Conservation (phyloP, 1,140 invertebrate genomes). For the Apolygus lucorum region DNA sequence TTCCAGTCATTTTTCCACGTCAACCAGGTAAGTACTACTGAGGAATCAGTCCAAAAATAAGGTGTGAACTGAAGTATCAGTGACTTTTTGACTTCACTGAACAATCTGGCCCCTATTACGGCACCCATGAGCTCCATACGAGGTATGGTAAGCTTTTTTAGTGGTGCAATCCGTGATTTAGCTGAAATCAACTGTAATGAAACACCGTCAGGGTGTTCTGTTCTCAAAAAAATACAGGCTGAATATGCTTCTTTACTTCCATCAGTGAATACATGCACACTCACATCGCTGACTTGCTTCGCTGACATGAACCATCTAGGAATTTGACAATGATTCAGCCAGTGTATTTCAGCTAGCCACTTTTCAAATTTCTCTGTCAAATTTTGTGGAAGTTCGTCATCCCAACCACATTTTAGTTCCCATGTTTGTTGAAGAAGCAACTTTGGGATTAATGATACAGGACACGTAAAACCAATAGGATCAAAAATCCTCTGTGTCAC, state of each 20-base stretch:
- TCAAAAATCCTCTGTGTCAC: too few relatives aligned
- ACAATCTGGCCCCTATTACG: conserved; percentile 34
- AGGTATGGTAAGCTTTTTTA: conserved; percentile 36
- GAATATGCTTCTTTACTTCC: conserved; percentile 36
- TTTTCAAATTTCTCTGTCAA: too few relatives aligned
- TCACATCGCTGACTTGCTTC: neutral
- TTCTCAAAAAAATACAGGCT: conserved; percentile 32
- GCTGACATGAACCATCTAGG: neutral
- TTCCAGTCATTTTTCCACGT: conserved; percentile 33
- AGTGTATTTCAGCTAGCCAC: neutral
- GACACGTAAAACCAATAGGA: conserved; percentile 35
- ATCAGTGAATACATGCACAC: conserved; percentile 39
- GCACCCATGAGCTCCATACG: conserved; percentile 38
- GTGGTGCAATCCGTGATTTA: conserved; percentile 35
- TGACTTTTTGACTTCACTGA: conserved; percentile 23
- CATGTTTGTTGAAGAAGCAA: conserved; percentile 35
- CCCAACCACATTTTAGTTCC: conserved; percentile 31
- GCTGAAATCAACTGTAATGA: conserved; percentile 19
- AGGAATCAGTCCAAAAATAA: conserved; percentile 37
- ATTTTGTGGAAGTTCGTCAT: conserved; percentile 22
- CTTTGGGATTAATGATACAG: conserved; percentile 34
- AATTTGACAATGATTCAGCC: neutral
- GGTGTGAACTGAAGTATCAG: conserved; percentile 29
- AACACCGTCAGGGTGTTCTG: conserved; percentile 4
- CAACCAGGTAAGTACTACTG: conserved; percentile 37